Base-by-base conservation (phyloP, 2,888 invertebrate genomes). In the Ommatoiulus sabulosus region DNA sequence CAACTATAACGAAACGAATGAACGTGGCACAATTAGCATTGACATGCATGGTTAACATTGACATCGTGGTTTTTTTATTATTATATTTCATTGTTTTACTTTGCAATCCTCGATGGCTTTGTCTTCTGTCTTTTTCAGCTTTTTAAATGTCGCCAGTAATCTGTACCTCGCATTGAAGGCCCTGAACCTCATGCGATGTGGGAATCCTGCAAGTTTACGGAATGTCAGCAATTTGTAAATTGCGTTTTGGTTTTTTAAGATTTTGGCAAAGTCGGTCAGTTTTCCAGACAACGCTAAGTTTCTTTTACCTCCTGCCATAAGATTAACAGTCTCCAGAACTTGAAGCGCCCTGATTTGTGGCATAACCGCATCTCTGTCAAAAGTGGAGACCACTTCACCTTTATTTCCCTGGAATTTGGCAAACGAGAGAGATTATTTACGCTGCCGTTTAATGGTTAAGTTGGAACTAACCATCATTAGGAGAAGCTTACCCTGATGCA, bases 111-210 rank as follows among this genome's bases (percentile, higher is more conserved):
- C 92, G 95, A 93, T 91, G 94, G 94, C 90, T 91, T 95, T 92
- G 80, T 93, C 92, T 46, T 93, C 93, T 0, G 91, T 91, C 84
- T 92, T 90, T 80, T 91, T 91, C 7, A 92, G 90, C 89, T 91
- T 91, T 84, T 95, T 95, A 92, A 96, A 96, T n/a, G 96, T 96
- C 88, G 96, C 97, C 91, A 98, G 93, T 92, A 97, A 94, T 90
- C 96, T 95, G 93, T 98, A 98, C 46, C 98, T 95, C 0, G 95
- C 94, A 92, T 96, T 96, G 93, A 98, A 98, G 63, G 97, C 97
- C 92, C 97, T 97, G 93, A 98, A 98, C 44, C 98, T 95, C 97
- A 98, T 97, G 91, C 97, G 95, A 93, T 98, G 98, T 44, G 98
- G 98, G 93, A 97, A 97, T 10, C 98, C 94, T 94, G 87, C 84